Evolutionary conservation across 2,888 invertebrate genomes (phyloP).

Genomic region (Meghimatium bilineatum): DNA sequence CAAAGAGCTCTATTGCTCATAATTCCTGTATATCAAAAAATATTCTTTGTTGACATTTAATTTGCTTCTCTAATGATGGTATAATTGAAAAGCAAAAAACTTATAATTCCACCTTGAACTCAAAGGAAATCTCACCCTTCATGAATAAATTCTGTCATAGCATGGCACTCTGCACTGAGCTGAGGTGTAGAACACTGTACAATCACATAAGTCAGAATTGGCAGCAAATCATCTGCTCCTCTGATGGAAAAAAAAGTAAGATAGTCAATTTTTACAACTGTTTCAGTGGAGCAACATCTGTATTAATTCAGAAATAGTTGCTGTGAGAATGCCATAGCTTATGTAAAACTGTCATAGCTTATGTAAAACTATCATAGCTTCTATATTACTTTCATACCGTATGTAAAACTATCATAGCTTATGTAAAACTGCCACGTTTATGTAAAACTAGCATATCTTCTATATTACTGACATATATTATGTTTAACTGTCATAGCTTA

Average conservation of each 20-base stretch:
- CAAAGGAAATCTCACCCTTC: conserved; percentile 67
- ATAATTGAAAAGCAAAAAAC: too few relatives aligned
- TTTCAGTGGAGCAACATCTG: neutral
- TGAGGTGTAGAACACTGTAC: conserved; percentile 64
- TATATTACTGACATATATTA: too few relatives aligned
- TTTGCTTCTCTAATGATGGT: too few relatives aligned
- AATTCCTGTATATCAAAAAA: too few relatives aligned
- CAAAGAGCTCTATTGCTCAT: too few relatives aligned
- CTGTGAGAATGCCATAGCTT: neutral
- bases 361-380: neutral
- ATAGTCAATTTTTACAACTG: neutral
- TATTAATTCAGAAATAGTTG: neutral
- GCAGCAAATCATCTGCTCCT: conserved; percentile 75
- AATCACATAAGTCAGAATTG: conserved; percentile 71
- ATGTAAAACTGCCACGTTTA: neutral
- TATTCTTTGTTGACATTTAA: too few relatives aligned
- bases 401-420: neutral
- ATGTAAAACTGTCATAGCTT: neutral
- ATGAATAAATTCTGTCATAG: conserved; percentile 74
- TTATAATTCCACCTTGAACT: neutral
- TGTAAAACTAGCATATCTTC: too few relatives aligned
- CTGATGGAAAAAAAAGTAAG: conserved; percentile 54
- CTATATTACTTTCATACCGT: neutral
- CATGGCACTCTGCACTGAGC: conserved; percentile 71
- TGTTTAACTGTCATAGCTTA: too few relatives aligned